phyloP scores from a whole-genome alignment of 2,113 vertebrate genomes.

The human region GRCh38 chr12:14393501-14394000 shows the following conservation, averaged over 20 bases:
- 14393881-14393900: background rate
- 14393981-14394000: background rate
- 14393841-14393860: background rate
- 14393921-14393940: background rate
- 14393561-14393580: background rate
- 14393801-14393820: background rate
- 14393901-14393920: background rate
- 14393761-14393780: slow-evolving; percentile 38
- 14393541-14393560: background rate
- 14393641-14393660: background rate
- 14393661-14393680: slow-evolving; percentile 18
- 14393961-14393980: background rate
- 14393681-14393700: background rate
- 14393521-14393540: slow-evolving; percentile 16
- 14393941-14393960: background rate
- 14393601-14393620: background rate
- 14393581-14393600: background rate
- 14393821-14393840: background rate
- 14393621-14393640: slow-evolving; percentile 15
- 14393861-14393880: background rate
- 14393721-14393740: slow-evolving; percentile 5
- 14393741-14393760: slow-evolving; percentile 22
- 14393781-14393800: background rate
- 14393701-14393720: slow-evolving; percentile 23
- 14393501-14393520: background rate